Evolutionary conservation across 2,797 vertebrate species (phyloP).

Genomic region (Chelon labrosus): DNA sequence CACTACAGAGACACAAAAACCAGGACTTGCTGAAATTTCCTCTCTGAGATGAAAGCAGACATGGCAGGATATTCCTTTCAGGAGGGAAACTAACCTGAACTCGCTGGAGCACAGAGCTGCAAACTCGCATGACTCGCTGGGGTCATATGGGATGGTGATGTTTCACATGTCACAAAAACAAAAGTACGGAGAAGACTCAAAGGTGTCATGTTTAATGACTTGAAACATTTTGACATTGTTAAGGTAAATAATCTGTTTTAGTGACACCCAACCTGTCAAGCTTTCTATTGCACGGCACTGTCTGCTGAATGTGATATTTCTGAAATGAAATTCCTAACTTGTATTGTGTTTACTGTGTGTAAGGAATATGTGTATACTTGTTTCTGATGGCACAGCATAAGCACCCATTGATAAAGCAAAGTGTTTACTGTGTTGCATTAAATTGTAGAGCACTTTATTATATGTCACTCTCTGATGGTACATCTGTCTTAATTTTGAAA

Average conservation of each 20-base stretch:
- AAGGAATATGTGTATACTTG: slow-evolving; percentile 13
- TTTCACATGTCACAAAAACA: too few relatives aligned
- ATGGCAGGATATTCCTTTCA: too few relatives aligned
- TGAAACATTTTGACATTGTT: neutral
- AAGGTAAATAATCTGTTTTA: neutral
- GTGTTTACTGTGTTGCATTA: slow-evolving; percentile 45
- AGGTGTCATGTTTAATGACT: neutral
- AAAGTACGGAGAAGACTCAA: too few relatives aligned
- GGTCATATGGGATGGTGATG: too few relatives aligned
- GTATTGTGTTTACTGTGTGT: slow-evolving; percentile 27
- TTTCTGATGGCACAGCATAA: slow-evolving; percentile 25
- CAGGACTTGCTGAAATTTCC: neutral
- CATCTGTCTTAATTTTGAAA: slow-evolving; percentile 1
- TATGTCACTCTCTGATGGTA: slow-evolving; percentile 67
- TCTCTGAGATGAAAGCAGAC: neutral
- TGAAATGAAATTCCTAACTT: neutral
- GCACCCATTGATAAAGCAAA: slow-evolving; percentile 1
- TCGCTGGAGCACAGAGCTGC: too few relatives aligned
- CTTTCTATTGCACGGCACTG: neutral
- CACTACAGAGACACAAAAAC: neutral
- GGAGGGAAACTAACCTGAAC: too few relatives aligned
- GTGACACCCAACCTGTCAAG: neutral
- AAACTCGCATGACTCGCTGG: too few relatives aligned
- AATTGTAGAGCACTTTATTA: slow-evolving; percentile 48
- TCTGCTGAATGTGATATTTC: neutral